phyloP scores from a whole-genome alignment of 2,888 invertebrate species.

The Silvanus unidentatus region DNA sequence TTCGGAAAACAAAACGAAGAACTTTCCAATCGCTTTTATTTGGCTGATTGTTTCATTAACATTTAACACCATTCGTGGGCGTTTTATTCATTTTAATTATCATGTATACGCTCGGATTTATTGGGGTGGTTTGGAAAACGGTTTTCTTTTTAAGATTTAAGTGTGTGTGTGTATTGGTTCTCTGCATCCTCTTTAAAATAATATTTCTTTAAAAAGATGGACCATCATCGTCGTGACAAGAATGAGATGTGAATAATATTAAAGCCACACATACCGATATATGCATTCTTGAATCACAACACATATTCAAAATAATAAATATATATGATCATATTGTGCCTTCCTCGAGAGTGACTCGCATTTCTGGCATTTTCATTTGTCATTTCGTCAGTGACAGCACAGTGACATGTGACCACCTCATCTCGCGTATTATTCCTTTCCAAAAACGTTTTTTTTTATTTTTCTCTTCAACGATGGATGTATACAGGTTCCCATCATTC shows the following conservation, averaged over 20 bases:
- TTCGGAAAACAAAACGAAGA: constrained; percentile 31
- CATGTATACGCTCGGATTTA: not conserved
- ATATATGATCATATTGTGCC: constrained; percentile 3
- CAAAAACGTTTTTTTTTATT: constrained; percentile 8
- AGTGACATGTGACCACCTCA: constrained; percentile 46
- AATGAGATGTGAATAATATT: too few relatives aligned
- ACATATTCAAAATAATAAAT: constrained; percentile 20
- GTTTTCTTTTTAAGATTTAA: too few relatives aligned
- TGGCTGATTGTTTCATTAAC: constrained; percentile 42
- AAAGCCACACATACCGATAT: too few relatives aligned
- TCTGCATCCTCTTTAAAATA: too few relatives aligned
- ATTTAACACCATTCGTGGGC: constrained; percentile 40
- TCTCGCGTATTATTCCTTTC: constrained; percentile 33
- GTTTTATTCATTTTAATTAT: constrained; percentile 30
- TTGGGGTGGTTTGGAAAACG: too few relatives aligned
- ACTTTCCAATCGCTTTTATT: constrained; percentile 31
- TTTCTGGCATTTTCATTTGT: constrained; percentile 44
- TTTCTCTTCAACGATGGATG: not conserved
- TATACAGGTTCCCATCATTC: constrained; percentile 31
- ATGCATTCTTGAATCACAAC: constrained; percentile 9
- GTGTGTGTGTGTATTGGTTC: too few relatives aligned
- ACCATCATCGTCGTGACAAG: too few relatives aligned
- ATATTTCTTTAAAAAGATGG: too few relatives aligned
- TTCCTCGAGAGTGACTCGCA: constrained; percentile 38
- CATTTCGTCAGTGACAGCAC: constrained; percentile 38